Evolutionary conservation across 2,113 vertebrate species (phyloP).

Genomic region (Neotoma lepida): DNA sequence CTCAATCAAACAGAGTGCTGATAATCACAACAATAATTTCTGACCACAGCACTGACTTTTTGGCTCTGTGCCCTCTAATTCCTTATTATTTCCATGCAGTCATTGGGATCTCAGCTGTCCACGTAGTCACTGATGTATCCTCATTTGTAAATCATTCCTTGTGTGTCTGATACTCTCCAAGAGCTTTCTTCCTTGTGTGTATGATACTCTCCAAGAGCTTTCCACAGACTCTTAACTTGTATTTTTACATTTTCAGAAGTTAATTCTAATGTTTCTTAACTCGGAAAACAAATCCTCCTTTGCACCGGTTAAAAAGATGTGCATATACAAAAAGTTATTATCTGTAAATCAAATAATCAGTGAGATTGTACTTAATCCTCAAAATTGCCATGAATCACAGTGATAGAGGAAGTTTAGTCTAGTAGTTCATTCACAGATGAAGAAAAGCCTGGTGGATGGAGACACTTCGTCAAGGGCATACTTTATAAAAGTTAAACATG

Average conservation of each 20-base stretch:
- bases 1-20: slow-evolving; percentile 8
- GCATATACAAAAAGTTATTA: background rate
- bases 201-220: background rate
- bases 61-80: background rate
- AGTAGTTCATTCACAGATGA: slow-evolving; percentile 2
- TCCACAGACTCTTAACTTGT: slow-evolving; percentile 14
- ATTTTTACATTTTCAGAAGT: slow-evolving; percentile 57
- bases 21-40: slow-evolving; percentile 15
- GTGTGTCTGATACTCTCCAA: too few relatives aligned
- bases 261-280: slow-evolving; percentile 40
- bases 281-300: slow-evolving; percentile 8
- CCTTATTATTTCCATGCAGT: background rate
- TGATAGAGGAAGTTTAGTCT: slow-evolving; percentile 63
- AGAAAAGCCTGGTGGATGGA: slow-evolving; percentile 49
- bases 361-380: slow-evolving; percentile 27
- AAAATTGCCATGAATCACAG: background rate
- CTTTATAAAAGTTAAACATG: slow-evolving; percentile 57
- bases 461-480: slow-evolving; percentile 1
- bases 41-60: background rate
- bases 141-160: background rate
- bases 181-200: too few relatives aligned
- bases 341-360: slow-evolving; percentile 49
- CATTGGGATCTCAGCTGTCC: background rate
- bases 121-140: background rate
- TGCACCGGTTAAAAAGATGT: slow-evolving; percentile 5